These are phyloP conservation scores for Drosophila rhopaloa DNA, from an alignment of 1,140 invertebrate species.

Conservation along the genomic window DNA sequence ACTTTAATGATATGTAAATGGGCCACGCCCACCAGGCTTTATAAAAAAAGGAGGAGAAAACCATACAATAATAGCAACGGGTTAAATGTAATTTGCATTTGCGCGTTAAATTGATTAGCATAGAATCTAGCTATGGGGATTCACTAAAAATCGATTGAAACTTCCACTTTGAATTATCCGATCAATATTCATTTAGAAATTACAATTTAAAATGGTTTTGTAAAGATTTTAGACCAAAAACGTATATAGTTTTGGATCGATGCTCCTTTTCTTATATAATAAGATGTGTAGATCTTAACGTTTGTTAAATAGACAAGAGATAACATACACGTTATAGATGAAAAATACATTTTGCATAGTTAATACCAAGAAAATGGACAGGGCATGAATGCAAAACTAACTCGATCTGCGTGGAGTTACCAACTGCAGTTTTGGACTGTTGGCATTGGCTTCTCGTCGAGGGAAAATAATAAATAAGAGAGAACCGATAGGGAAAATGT, in stretches of 20 bases:
- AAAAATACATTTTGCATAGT: too few species aligned
- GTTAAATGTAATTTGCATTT: constrained; percentile 20
- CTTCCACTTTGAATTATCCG: background rate
- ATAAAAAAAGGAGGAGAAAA: background rate
- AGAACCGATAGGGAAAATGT: background rate
- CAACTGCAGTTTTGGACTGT: background rate
- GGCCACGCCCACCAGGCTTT: constrained; percentile 26
- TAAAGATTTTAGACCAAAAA: too few species aligned
- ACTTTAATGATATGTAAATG: constrained; percentile 14
- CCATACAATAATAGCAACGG: background rate
- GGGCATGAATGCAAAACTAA: too few species aligned
- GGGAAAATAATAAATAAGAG: background rate
- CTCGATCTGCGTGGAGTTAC: too few species aligned
- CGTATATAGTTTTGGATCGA: too few species aligned
- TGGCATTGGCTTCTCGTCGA: background rate
- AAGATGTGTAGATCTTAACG: too few species aligned
- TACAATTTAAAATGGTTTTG: too few species aligned
- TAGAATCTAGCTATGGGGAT: constrained; percentile 25
- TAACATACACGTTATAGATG: too few species aligned
- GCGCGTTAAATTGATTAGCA: constrained; percentile 32
- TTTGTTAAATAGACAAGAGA: too few species aligned
- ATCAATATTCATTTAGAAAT: too few species aligned
- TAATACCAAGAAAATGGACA: too few species aligned
- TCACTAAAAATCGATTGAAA: constrained; percentile 9
- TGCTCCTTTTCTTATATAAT: too few species aligned